Base-by-base conservation (phyloP, 2,797 vertebrate species). In the Chiroxiphia lanceolata region DNA sequence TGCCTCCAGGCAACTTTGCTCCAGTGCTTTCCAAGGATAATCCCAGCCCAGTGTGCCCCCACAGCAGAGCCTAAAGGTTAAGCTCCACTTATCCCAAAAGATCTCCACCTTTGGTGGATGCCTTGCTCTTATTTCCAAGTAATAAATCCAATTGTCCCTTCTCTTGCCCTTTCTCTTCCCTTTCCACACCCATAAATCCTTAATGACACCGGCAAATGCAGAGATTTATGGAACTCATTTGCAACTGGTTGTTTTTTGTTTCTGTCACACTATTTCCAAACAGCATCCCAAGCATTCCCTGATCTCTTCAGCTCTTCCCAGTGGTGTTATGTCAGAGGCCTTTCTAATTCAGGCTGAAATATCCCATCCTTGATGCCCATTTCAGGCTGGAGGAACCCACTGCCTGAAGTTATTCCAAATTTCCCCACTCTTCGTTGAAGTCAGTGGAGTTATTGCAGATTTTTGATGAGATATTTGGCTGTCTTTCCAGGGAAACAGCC, bases 141-240 rank as follows among this genome's bases (percentile, higher is more conserved):
- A 80, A 95, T 77, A 75, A 92, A 92, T 96, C 81, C 31, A 59
- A 50, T 54, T 81, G 67, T 68, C 40, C 51, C 90, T 63, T 72
- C 60, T 51, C 42, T 57, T 75, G 68, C 78, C 45, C 45, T 90
- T 68, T 74, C 69, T 42, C 34, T 74, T 79, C 34, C 31, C n/a
- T 19, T 85, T 89, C 17, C 5, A 9, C 44, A 54, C 78, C 80
- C 90, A 92, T 93, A 97, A 93, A 90, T 94, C 93, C 63, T 77
- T 93, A 91, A 75, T 34, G 64, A 47, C 77, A 87, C 75, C 89
- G 87, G 78, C 81, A 91, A 78, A 83, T 63, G 34, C 11, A 31
- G 67, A 69, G 68, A 76, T 80, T 59, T 89, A 90, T 83, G 64
- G 56, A 54, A 57, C 27, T 21, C n/a, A 74, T 80, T 63, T 59